A percentile compares a stretch with the other conserved stretches of the same genome.
Conservation (phyloP, 2,888 invertebrate genomes). For the Vandiemenella viatica region DNA sequence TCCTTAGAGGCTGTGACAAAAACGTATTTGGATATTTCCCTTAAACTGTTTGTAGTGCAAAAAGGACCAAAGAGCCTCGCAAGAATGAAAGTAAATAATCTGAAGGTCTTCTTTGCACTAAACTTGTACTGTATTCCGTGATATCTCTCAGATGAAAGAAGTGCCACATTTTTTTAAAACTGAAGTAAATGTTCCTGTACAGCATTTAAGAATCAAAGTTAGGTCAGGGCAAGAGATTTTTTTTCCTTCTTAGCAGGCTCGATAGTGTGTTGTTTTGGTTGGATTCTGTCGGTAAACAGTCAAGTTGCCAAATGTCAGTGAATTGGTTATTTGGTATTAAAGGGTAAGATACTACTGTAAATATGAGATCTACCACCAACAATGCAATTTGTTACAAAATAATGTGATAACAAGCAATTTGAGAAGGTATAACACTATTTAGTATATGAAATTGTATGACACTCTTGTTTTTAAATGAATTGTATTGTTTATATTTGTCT, state of each 20-base stretch:
- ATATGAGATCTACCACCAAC: slow-evolving; percentile 13
- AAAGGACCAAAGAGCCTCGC: slow-evolving; percentile 18
- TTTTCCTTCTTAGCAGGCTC: slow-evolving; percentile 16
- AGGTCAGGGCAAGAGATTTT: slow-evolving; percentile 18
- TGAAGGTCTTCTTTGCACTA: slow-evolving; percentile 19
- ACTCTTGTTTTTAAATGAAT: slow-evolving; percentile 19
- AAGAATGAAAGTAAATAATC: slow-evolving; percentile 13
- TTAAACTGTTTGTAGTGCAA: slow-evolving; percentile 18
- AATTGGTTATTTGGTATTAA: slow-evolving; percentile 29
- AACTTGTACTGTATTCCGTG: slow-evolving; percentile 23
- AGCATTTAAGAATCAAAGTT: slow-evolving; percentile 29
- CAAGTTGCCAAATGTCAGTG: slow-evolving; percentile 12
- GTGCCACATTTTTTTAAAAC: slow-evolving; percentile 27
- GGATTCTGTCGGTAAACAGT: slow-evolving; percentile 16
- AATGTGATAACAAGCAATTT: slow-evolving; percentile 17
- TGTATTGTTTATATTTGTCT: slow-evolving; percentile 45
- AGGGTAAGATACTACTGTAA: slow-evolving; percentile 25
- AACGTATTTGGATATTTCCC: slow-evolving; percentile 19
- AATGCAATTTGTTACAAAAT: slow-evolving; percentile 15
- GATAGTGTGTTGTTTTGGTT: slow-evolving; percentile 17
- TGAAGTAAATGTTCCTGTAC: slow-evolving; percentile 34
- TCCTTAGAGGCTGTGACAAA: slow-evolving; percentile 20
- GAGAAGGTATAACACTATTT: slow-evolving; percentile 15
- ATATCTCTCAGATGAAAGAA: slow-evolving; percentile 31
- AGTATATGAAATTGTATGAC: slow-evolving; percentile 11